Evolutionary conservation across 2,888 invertebrate species (phyloP).

Genomic region (Phrixothrix hirtus): DNA sequence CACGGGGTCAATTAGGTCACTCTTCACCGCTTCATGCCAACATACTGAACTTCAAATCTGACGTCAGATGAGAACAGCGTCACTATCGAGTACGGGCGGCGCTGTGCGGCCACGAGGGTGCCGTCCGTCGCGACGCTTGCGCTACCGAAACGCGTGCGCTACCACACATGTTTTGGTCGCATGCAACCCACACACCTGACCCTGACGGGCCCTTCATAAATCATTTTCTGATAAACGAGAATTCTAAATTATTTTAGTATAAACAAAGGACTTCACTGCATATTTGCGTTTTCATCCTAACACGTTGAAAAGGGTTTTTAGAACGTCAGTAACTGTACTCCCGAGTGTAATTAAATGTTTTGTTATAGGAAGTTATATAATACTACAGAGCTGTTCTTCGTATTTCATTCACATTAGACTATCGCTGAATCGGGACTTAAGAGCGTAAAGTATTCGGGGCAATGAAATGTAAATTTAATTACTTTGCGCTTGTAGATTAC

Average conservation of each 20-base stretch:
- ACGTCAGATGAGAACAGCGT: conserved; percentile 54
- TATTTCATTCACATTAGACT: conserved; percentile 25
- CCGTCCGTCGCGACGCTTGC: conserved; percentile 49
- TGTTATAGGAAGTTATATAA: conserved; percentile 29
- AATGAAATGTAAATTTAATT: conserved; percentile 33
- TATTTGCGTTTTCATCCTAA: conserved; percentile 26
- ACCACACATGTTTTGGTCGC: conserved; percentile 28
- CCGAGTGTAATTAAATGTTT: conserved; percentile 30
- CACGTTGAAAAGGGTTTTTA: conserved; percentile 25
- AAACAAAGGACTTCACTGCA: conserved; percentile 27
- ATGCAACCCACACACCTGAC: conserved; percentile 37
- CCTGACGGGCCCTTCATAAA: conserved; percentile 42
- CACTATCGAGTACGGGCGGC: conserved; percentile 55
- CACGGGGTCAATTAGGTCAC: conserved; percentile 47
- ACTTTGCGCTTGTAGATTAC: conserved; percentile 31
- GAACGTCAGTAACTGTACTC: conserved; percentile 23
- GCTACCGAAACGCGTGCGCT: conserved; percentile 46
- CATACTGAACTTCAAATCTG: conserved; percentile 51
- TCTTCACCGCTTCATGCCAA: conserved; percentile 54
- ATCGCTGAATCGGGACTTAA: conserved; percentile 22
- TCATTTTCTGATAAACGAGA: conserved; percentile 34
- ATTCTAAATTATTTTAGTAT: conserved; percentile 30
- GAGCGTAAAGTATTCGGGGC: conserved; percentile 22
- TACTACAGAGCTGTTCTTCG: conserved; percentile 26
- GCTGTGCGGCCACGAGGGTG: conserved; percentile 52